These are phyloP conservation scores for Nannospalax galili DNA, from an alignment of 2,113 vertebrate genomes.

Conservation along the genomic window DNA sequence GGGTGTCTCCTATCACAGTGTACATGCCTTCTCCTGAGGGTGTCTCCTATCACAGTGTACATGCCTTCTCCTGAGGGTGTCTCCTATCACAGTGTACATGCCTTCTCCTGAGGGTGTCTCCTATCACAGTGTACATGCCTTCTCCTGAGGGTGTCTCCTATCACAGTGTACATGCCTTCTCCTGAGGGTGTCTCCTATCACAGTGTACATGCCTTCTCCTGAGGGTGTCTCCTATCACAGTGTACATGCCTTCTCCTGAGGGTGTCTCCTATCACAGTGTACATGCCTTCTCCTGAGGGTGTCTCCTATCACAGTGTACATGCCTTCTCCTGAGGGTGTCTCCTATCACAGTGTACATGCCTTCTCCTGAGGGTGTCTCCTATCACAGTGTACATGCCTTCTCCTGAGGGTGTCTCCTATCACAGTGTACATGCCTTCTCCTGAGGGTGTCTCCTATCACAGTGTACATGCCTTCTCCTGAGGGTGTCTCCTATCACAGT, in stretches of 20 bases:
- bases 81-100: background rate
- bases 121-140: background rate
- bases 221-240: no score
- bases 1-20: no score
- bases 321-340: background rate
- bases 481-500: no score
- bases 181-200: no score
- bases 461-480: background rate
- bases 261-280: no score
- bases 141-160: no score
- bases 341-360: background rate
- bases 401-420: no score
- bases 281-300: background rate
- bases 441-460: no score
- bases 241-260: background rate
- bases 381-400: background rate
- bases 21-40: background rate
- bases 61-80: background rate
- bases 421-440: background rate
- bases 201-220: background rate
- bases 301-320: background rate
- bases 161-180: background rate
- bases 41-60: no score
- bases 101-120: conserved; percentile 16
- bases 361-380: conserved; percentile 15